These are phyloP conservation scores for Heterocephalus glaber DNA, from an alignment of 2,113 vertebrate species.

Conservation along the genomic window DNA sequence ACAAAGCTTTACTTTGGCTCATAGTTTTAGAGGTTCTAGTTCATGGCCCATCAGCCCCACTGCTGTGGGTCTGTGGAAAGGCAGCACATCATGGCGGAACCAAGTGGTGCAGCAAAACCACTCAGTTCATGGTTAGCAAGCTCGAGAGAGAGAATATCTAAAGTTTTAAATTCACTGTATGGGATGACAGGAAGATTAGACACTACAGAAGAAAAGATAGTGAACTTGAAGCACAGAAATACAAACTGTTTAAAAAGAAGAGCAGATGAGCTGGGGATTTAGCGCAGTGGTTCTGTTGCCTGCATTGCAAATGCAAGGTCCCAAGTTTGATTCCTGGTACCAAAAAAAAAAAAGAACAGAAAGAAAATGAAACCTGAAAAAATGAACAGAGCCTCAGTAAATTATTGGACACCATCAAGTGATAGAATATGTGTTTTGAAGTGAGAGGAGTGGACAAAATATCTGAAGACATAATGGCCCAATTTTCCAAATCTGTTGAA, in stretches of 20 bases:
- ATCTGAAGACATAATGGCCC: not conserved
- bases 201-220: not conserved
- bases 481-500: slow-evolving; percentile 20
- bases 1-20: not conserved
- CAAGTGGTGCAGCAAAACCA: not conserved
- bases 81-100: not conserved
- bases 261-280: not conserved
- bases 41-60: not conserved
- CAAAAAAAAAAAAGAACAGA: too few species aligned
- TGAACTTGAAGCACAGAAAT: not conserved
- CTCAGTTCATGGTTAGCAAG: not conserved
- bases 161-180: not conserved
- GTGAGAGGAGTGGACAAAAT: not conserved
- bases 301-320: too few species aligned
- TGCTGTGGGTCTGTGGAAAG: not conserved
- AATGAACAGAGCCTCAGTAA: not conserved
- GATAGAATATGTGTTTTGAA: not conserved
- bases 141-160: not conserved
- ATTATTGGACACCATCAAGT: not conserved
- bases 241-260: not conserved
- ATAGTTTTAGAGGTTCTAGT: not conserved
- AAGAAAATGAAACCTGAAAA: not conserved
- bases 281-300: too few species aligned
- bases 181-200: not conserved
- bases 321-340: too few species aligned